A percentile compares a stretch with the other conserved stretches of the same genome.
phyloP scores from a whole-genome alignment of 2,888 invertebrate genomes.

The Drosophila tripunctata region DNA sequence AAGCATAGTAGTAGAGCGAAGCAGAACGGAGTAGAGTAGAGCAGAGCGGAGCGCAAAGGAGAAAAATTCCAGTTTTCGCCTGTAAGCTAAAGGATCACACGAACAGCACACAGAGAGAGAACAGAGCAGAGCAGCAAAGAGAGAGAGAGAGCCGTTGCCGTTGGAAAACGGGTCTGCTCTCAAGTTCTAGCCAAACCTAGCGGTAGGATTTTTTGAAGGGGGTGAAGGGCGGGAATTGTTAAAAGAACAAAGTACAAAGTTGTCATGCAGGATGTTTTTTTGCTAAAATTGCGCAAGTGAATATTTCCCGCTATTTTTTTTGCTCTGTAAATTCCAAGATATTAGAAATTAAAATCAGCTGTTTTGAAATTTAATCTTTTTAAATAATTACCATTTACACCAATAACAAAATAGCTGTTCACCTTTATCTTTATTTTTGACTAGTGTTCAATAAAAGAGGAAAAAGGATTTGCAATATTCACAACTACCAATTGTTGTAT shows the following conservation, averaged over 20 bases:
- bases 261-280: slow-evolving; percentile 57
- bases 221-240: not conserved
- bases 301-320: slow-evolving; percentile 66
- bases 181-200: slow-evolving; percentile 28
- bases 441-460: not conserved
- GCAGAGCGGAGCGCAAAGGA: slow-evolving; percentile 39
- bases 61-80: slow-evolving; percentile 68
- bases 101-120: slow-evolving; percentile 29
- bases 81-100: slow-evolving; percentile 65
- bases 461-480: not conserved
- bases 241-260: slow-evolving; percentile 27
- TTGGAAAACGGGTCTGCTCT: slow-evolving; percentile 42
- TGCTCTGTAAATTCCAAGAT: not conserved
- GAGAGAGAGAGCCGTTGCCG: slow-evolving; percentile 8
- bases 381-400: no score
- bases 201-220: slow-evolving; percentile 1
- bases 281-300: slow-evolving; percentile 65
- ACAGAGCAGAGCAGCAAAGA: slow-evolving; percentile 22
- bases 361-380: not conserved
- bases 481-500: slow-evolving; percentile 19
- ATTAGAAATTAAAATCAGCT: slow-evolving; percentile 16
- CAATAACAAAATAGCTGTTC: no score
- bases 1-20: slow-evolving; percentile 16
- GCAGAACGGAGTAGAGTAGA: slow-evolving; percentile 12
- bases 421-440: no score